Evolutionary conservation across 2,888 invertebrate genomes (phyloP), one percentile per base, ranked within the genome.

Genomic region (Napeogenes inachia): DNA sequence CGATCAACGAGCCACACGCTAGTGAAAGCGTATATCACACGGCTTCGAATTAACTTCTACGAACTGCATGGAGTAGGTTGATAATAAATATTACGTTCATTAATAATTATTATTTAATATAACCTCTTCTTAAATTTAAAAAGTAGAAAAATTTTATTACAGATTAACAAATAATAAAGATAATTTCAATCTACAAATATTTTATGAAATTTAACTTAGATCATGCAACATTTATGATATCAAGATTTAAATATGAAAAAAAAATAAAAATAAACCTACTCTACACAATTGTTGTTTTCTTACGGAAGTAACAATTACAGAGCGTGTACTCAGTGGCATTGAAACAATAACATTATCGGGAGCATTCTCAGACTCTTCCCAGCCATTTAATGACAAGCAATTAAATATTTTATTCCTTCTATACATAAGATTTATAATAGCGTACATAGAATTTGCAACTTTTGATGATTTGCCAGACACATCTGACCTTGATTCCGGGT

Each of bases 221-320:
- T 4, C 35, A 4, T 35, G 6, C 35, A 35, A 42, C 10, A 42
- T 42, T 42, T 42, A 10, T 42, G 21, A 3, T 10, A 42, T 12
- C 5, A 6, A 12, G 8, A 42, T 42, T 42, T 42, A 10, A 10
- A 10, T 3, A 42, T 42, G 10, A 42, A 10, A 42, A 42, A 42
- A 42, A 8, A 50, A 50, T 21, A 30, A 30, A 50, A 4, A 2
- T 10, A 30, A 30, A 50, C n/a, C 68, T 56, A 74, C 77, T 84
- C 80, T 64, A 75, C 68, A 66, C 68, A 75, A 73, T 73, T 65
- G 70, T 33, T 75, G 72, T 75, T 78, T 68, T 70, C 74, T 77
- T 81, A 71, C 88, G 88, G 88, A 89, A 88, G 84, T 78, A 74
- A 75, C 80, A 84, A 85, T 86, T 85, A 87, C 84, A 80, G 80